Evolutionary conservation across 2,888 invertebrate species (phyloP).

Genomic region (Zaprionus obscuricornis): DNA sequence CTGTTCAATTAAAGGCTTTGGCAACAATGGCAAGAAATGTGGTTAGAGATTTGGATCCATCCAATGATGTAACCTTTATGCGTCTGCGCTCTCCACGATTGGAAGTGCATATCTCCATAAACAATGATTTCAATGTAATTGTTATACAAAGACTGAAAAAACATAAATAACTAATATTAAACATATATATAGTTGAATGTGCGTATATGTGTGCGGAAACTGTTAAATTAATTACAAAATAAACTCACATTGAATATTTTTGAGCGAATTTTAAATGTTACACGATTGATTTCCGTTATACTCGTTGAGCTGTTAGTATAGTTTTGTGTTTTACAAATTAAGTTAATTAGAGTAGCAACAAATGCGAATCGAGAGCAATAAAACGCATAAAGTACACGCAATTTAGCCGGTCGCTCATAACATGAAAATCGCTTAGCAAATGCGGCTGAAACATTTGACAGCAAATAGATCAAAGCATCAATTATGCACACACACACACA

Average conservation of each 20-base stretch:
- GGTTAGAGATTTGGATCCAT: constrained; percentile 66
- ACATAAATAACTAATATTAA: neutral
- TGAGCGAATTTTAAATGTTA: too few species aligned
- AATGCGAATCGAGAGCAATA: neutral
- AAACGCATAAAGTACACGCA: constrained; percentile 17
- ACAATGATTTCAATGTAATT: constrained; percentile 47
- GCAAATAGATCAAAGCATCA: constrained; percentile 18
- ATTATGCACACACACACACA: constrained; percentile 32
- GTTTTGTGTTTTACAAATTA: neutral
- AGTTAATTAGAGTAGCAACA: neutral
- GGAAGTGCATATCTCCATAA: constrained; percentile 57
- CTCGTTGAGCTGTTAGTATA: too few species aligned
- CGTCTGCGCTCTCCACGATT: constrained; percentile 51
- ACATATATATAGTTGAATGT: neutral
- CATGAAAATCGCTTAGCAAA: constrained; percentile 11
- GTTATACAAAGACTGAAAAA: constrained; percentile 44
- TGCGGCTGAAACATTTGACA: constrained; percentile 2
- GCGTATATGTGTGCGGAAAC: constrained; percentile 4
- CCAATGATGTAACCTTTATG: constrained; percentile 64
- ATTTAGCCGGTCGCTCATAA: constrained; percentile 1
- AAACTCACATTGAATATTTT: too few species aligned
- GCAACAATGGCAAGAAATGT: constrained; percentile 64
- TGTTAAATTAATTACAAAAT: too few species aligned
- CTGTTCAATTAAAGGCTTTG: constrained; percentile 35
- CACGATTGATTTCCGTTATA: too few species aligned